Conservation (phyloP, 2,797 vertebrate species). For the Poeciliopsis presidionis region DNA sequence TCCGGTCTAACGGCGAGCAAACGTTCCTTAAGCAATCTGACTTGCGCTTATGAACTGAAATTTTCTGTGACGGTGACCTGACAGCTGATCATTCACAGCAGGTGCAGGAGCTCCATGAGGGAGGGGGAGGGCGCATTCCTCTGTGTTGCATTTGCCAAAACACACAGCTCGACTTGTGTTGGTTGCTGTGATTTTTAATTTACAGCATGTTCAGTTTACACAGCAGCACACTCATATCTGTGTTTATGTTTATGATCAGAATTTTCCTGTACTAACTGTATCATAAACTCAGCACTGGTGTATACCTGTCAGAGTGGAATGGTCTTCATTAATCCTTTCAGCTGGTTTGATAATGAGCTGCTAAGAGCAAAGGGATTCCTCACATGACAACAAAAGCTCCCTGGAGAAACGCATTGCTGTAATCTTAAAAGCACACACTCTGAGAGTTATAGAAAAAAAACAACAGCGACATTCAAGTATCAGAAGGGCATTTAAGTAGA, state of each 20-base stretch:
- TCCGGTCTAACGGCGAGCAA: neutral
- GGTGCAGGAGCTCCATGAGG: neutral
- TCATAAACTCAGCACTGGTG: constrained; percentile 22
- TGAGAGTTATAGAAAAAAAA: neutral
- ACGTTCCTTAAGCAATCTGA: neutral
- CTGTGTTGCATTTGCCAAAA: constrained; percentile 20
- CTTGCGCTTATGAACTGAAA: neutral
- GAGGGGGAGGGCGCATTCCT: constrained; percentile 4
- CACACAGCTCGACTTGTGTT: neutral
- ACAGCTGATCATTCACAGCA: constrained; percentile 24
- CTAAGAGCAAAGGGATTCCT: constrained; percentile 23
- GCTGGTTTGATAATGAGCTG: constrained; percentile 24
- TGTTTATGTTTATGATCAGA: constrained; percentile 11
- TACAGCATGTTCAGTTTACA: neutral
- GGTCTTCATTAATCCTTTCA: constrained; percentile 6
- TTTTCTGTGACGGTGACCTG: neutral
- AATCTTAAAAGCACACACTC: neutral
- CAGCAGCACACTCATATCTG: neutral
- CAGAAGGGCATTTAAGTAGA: neutral
- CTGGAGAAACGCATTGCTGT: neutral
- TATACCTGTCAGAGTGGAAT: constrained; percentile 2
- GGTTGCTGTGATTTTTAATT: neutral
- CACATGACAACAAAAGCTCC: neutral
- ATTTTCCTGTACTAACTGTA: neutral
- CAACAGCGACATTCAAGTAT: neutral